Conservation (phyloP, 2,113 vertebrate species). For the Lampris incognitus region DNA sequence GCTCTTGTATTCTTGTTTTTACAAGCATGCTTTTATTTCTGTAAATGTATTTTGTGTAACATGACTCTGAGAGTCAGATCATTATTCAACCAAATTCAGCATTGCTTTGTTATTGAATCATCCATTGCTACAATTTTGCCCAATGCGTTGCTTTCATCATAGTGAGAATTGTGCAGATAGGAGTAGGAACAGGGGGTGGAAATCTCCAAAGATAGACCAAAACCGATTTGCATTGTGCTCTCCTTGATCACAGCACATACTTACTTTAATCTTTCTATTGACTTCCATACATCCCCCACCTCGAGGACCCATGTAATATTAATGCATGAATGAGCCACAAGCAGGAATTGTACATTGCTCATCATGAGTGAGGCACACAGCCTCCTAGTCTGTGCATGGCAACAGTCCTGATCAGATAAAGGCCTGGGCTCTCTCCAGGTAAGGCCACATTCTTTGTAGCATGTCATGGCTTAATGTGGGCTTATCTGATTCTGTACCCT, state of each 20-base stretch:
- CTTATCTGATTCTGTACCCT: slow-evolving; percentile 74
- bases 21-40: neutral
- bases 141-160: slow-evolving; percentile 1
- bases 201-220: slow-evolving; percentile 26
- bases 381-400: slow-evolving; percentile 68
- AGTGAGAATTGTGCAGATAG: slow-evolving; percentile 7
- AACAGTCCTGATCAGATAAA: slow-evolving; percentile 65
- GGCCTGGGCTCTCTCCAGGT: slow-evolving; percentile 40
- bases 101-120: neutral
- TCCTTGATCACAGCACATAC: slow-evolving; percentile 24
- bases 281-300: slow-evolving; percentile 39
- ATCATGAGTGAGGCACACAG: slow-evolving; percentile 41
- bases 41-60: neutral
- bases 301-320: slow-evolving; percentile 67
- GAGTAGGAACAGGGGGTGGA: neutral
- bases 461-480: slow-evolving; percentile 67
- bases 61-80: slow-evolving; percentile 11
- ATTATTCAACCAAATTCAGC: neutral
- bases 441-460: slow-evolving; percentile 41
- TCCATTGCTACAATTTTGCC: slow-evolving; percentile 1
- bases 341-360: slow-evolving; percentile 70
- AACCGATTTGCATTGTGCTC: slow-evolving; percentile 7
- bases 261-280: slow-evolving; percentile 54
- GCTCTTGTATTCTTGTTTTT: neutral
- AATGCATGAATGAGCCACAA: slow-evolving; percentile 62